Evolutionary conservation across 2,888 invertebrate species (phyloP).

Genomic region (Troides helena): DNA sequence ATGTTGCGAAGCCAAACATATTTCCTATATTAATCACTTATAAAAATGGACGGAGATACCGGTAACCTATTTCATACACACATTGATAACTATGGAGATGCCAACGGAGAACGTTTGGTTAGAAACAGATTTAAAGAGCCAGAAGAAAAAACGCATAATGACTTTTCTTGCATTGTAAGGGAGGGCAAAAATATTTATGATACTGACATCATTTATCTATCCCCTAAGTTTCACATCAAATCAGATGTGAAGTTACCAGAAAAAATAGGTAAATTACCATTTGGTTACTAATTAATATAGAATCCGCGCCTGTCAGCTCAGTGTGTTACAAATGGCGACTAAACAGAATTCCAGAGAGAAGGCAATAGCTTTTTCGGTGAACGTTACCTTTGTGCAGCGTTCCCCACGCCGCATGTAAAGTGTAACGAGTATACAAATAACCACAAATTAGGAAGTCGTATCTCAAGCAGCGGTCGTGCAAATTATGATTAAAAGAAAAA

Average conservation of each 20-base stretch:
- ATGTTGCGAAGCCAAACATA: neutral
- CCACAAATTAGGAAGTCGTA: too few relatives aligned
- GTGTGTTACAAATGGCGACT: too few relatives aligned
- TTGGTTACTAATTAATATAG: neutral
- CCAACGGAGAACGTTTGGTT: constrained; percentile 4
- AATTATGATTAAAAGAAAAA: too few relatives aligned
- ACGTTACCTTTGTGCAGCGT: too few relatives aligned
- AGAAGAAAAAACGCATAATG: neutral
- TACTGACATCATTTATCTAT: neutral
- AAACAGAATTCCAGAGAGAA: too few relatives aligned
- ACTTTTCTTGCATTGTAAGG: neutral
- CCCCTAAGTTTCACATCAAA: neutral
- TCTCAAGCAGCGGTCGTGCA: too few relatives aligned
- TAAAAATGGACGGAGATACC: constrained; percentile 26
- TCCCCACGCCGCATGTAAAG: too few relatives aligned
- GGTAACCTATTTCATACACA: constrained; percentile 2
- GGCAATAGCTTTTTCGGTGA: too few relatives aligned
- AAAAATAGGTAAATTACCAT: constrained; percentile 1
- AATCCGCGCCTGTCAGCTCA: neutral
- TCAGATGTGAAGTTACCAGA: neutral
- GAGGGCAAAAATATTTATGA: neutral
- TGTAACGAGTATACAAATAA: too few relatives aligned
- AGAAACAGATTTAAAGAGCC: constrained; percentile 1
- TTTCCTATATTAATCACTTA: constrained; percentile 2
- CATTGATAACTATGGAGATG: constrained; percentile 4